Percentiles rank a stretch among this genome's conserved stretches.
Evolutionary conservation across 2,888 invertebrate species (phyloP).

Genomic region (Diadromus collaris): DNA sequence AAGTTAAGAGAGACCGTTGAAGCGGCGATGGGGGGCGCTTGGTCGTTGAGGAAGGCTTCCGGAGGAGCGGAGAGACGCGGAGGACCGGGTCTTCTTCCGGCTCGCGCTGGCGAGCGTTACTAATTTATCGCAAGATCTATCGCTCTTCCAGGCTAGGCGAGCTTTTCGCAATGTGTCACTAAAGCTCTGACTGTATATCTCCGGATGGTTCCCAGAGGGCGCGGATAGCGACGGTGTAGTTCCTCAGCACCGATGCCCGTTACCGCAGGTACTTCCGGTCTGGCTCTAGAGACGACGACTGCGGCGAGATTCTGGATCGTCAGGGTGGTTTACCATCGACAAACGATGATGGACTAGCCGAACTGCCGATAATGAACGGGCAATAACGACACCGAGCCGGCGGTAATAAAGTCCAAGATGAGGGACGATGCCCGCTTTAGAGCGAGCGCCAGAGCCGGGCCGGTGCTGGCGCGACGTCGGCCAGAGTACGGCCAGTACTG

Average conservation of each 20-base stretch:
- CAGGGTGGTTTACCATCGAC: constrained; percentile 47
- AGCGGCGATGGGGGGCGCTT: background rate
- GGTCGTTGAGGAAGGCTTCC: constrained; percentile 4
- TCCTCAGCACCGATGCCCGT: background rate
- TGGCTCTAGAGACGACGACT: constrained; percentile 9
- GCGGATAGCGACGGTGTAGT: background rate
- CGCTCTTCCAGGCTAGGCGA: constrained; percentile 38
- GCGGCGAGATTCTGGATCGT: constrained; percentile 23
- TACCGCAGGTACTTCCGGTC: constrained; percentile 49
- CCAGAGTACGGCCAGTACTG: too few relatives aligned
- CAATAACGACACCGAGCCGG: constrained; percentile 58
- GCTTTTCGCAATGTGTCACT: constrained; percentile 52
- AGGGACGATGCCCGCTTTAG: constrained; percentile 47
- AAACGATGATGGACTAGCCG: constrained; percentile 56
- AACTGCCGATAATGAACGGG: constrained; percentile 59
- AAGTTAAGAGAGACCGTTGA: constrained; percentile 47
- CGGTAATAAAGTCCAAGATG: constrained; percentile 63
- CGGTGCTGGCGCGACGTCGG: too few relatives aligned
- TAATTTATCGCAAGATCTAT: constrained; percentile 59
- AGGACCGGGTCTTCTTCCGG: constrained; percentile 38
- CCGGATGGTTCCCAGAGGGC: constrained; percentile 23
- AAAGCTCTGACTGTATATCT: constrained; percentile 47
- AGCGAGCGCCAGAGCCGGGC: background rate
- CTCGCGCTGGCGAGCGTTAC: constrained; percentile 34
- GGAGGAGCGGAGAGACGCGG: constrained; percentile 25